These are phyloP conservation scores for Eupeodes corollae DNA, from an alignment of 1,140 invertebrate species.

Conservation along the genomic window DNA sequence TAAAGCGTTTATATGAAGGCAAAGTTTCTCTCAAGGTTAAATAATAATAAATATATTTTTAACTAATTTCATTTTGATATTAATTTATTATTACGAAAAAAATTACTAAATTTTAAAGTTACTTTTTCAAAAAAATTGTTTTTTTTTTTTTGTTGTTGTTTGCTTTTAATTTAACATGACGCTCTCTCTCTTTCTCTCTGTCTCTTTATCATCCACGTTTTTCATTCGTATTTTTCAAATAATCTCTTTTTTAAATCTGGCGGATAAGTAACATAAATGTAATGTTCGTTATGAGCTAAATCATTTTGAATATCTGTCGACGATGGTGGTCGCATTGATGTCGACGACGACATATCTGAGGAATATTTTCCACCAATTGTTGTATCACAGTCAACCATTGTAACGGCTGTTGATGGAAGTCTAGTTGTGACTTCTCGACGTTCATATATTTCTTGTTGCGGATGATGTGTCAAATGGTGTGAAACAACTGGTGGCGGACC, in stretches of 20 bases:
- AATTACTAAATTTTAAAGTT: too few species aligned
- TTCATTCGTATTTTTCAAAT: slow-evolving; percentile 58
- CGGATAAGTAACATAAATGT: slow-evolving; percentile 76
- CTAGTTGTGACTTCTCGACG: neutral
- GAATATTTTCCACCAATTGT: slow-evolving; percentile 6
- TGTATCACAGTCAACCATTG: slow-evolving; percentile 18
- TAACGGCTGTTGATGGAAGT: slow-evolving; percentile 11
- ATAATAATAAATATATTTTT: too few species aligned
- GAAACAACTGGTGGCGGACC: neutral
- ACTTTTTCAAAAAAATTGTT: too few species aligned
- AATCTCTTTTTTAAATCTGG: slow-evolving; percentile 68
- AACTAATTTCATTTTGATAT: too few species aligned
- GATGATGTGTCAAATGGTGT: slow-evolving; percentile 1
- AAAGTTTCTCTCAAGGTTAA: too few species aligned
- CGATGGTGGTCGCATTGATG: slow-evolving; percentile 14
- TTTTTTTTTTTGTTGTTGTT: too few species aligned
- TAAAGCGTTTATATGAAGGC: too few species aligned
- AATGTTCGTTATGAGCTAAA: slow-evolving; percentile 50
- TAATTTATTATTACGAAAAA: too few species aligned
- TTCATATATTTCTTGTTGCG: neutral
- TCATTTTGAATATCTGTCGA: slow-evolving; percentile 33
- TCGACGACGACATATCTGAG: neutral
- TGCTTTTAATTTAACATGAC: too few species aligned
- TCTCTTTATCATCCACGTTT: neutral
- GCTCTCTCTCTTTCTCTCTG: too few species aligned